Evolutionary conservation across 2,888 invertebrate genomes (phyloP), one percentile per base, ranked within the genome.

Genomic region (Hirtodrosophila alboralis): DNA sequence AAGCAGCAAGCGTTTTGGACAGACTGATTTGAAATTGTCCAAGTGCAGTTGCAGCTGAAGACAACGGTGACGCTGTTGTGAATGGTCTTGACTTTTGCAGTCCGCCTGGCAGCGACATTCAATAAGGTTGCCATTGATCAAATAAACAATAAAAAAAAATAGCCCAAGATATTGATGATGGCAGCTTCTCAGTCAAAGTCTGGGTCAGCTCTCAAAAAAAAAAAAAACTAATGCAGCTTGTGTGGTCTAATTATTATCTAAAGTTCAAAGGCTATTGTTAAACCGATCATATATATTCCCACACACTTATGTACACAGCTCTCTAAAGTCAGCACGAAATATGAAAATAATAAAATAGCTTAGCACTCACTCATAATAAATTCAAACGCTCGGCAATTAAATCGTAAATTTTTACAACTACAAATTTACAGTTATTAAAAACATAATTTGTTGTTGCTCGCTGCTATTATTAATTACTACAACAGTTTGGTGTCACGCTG

Each of bases 401-500:
- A 86, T 81, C 81, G 79, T 86, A 86, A 81, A 84, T 67, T 78
- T 83, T 83, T 72, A 83, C 86, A 78, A 84, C 86, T 84, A 84
- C 86, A 81, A 81, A 81, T 86, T 81, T 81, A 84, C 81, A 81
- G 86, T 86, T 86, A 81, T 81, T 81, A 81, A 81, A 86, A 81
- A 59, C 83, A 86, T 84, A 80, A 80, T 85, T 80, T 80, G 79
- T 73, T 79, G 85, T 76, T 83, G 84, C 73, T 75, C 86, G 54
- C 58, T 69, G 84, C 65, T 69, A 73, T 85, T 80, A 80, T 80
- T 80, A 80, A 80, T 80, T 80, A 80, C 79, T 85, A 80, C 79
- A 80, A 70, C 86, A 84, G 75, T 80, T 84, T 73, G 77, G 86
- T 80, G 79, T 85, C 79, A 80, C 81, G 79, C 84, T 80, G 80